phyloP scores from a whole-genome alignment of 2,113 vertebrate genomes.

The Charadrius vociferus region DNA sequence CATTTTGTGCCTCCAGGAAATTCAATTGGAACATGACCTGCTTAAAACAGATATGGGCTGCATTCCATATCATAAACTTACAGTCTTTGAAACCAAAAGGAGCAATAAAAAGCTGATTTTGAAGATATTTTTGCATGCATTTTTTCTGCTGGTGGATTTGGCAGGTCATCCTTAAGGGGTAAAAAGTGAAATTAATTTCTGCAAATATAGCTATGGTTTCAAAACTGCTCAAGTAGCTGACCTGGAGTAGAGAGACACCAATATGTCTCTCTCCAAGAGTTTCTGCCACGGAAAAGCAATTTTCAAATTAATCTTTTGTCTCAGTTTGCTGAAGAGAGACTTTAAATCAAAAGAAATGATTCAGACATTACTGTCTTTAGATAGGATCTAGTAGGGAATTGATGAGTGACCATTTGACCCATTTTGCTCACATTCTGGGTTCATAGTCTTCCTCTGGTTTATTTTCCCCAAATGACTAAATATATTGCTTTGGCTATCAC shows the following conservation, averaged over 20 bases:
- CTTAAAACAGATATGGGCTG: not conserved
- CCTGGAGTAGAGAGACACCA: not conserved
- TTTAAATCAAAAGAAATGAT: not conserved
- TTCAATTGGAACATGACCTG: not conserved
- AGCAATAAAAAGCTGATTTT: not conserved
- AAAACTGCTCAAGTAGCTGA: not conserved
- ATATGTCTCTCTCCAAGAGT: not conserved
- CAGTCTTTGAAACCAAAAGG: not conserved
- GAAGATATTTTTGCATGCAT: not conserved
- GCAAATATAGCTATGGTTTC: not conserved
- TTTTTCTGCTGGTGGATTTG: not conserved
- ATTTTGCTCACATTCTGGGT: not conserved
- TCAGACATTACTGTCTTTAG: not conserved
- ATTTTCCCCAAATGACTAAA: not conserved
- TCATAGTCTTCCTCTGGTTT: not conserved
- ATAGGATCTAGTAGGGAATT: not conserved
- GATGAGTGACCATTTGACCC: not conserved
- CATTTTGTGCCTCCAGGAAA: not conserved
- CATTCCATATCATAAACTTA: not conserved
- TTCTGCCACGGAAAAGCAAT: not conserved
- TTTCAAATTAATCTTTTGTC: not conserved
- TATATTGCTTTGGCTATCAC: not conserved
- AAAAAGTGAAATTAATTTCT: not conserved
- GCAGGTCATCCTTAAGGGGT: not conserved
- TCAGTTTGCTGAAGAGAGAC: not conserved